Base-by-base conservation (phyloP, 2,888 invertebrate species). In the Syrista parreyssii region DNA sequence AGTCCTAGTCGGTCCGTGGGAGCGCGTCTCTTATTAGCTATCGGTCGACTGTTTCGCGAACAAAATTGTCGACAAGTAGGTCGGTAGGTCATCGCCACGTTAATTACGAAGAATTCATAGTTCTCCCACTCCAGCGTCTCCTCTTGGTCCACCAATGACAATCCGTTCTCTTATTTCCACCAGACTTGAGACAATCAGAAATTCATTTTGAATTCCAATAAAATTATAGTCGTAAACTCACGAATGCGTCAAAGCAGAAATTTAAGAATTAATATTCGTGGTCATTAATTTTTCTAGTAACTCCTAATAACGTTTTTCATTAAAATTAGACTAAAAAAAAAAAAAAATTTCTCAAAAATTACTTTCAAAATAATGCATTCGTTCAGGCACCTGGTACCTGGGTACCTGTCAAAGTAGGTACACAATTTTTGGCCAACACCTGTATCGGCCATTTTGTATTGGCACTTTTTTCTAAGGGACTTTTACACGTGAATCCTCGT, bases 21-120 rank as follows among this genome's bases (percentile, higher is more conserved):
- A 74, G 75, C 78, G 75, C 40, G 35, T 71, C 33, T 75, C 78
- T 71, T 36, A 68, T 69, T 32, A 75, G 74, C n/a, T 75, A 32
- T 36, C 40, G 74, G 77, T 73, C 36, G 34, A 74, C 71, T 36
- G 74, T 77, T 77, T 75, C 23, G 74, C 77, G 74, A 75, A 74
- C 69, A 71, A 78, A 78, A 75, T 76, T 68, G 31, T 30, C 31
- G 68, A 34, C 75, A 81, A 85, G 85, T 89, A 82, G 88, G 88
- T 88, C 85, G 89, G 86, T 89, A 79, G 89, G 89, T 86, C 88
- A 83, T 81, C 82, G 84, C 81, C 85, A 84, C 84, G 83, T 87
- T 89, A 87, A 89, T 89, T 86, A 85, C 86, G 78, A 79, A 79
- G 84, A 88, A 85, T 84, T 83, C 87, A 85, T 71, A 80, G 76